Evolutionary conservation across 92 coral and sea anemone species (phyloP).

Genomic region (Phenganax marumi): DNA sequence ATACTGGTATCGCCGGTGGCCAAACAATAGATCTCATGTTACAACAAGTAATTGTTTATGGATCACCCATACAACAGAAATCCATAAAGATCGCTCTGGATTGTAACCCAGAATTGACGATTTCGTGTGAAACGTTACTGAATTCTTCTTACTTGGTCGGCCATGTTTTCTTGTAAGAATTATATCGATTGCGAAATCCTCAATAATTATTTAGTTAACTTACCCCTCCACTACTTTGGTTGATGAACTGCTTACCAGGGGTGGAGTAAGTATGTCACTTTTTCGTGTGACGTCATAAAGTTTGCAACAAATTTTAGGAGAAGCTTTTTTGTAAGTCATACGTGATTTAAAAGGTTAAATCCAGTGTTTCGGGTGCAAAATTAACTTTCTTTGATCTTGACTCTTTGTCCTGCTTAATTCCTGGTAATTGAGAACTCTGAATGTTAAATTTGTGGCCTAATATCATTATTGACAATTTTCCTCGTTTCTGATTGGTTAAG

Average conservation of each 20-base stretch:
- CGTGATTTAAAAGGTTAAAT: no score
- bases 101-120: neutral
- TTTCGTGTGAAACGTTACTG: neutral
- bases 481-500: no score
- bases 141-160: neutral
- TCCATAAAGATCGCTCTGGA: no score
- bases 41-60: neutral
- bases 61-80: no score
- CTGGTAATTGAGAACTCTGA: no score
- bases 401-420: no score
- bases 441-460: no score
- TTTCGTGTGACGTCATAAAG: neutral
- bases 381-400: no score
- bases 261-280: neutral
- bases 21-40: constrained; percentile 15
- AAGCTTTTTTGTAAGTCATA: neutral
- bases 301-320: neutral
- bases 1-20: neutral
- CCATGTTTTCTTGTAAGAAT: constrained; percentile 7
- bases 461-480: no score
- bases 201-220: neutral
- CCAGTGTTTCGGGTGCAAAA: no score
- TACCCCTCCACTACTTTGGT: neutral
- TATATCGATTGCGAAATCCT: constrained; percentile 8
- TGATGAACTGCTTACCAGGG: neutral